Conservation (phyloP, 2,113 vertebrate genomes). For the Chionodraco myersi region DNA sequence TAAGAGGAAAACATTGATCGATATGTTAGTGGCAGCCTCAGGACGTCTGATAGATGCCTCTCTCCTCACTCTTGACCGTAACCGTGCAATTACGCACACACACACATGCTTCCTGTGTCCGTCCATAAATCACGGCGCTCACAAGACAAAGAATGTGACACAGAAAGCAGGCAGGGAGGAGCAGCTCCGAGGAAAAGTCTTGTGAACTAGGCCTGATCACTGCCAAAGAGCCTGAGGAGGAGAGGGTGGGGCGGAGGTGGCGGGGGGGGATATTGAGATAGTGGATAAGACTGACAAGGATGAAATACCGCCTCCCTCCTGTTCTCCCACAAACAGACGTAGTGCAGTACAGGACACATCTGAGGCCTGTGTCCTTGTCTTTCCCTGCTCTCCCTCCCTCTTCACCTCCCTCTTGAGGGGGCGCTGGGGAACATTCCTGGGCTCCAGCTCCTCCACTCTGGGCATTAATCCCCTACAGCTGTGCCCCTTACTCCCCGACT, state of each 20-base stretch:
- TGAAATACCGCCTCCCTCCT: conserved; percentile 47
- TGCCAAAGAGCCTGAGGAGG: conserved; percentile 60
- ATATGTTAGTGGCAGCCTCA: conserved; percentile 50
- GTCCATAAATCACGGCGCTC: conserved; percentile 70
- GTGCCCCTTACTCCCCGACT: conserved; percentile 89
- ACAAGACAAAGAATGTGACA: conserved; percentile 78
- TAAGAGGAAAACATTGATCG: conserved; percentile 43
- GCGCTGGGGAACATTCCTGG: conserved; percentile 92
- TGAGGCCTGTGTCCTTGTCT: conserved; percentile 85
- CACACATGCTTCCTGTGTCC: conserved; percentile 60
- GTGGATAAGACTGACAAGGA: conserved; percentile 65
- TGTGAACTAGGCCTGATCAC: conserved; percentile 55
- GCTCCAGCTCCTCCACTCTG: conserved; percentile 88
- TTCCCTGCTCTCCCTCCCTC: conserved; percentile 69
- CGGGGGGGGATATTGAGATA: conserved; percentile 45
- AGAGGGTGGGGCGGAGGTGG: conserved; percentile 34
- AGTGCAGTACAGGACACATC: conserved; percentile 71
- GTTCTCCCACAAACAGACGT: conserved; percentile 37
- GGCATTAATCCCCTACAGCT: conserved; percentile 99
- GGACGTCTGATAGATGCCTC: conserved; percentile 52
- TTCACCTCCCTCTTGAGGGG: conserved; percentile 72
- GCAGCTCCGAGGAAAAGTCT: conserved; percentile 34
- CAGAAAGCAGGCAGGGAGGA: conserved; percentile 77
- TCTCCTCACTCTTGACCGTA: conserved; percentile 38
- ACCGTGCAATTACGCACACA: conserved; percentile 57